phyloP scores from a whole-genome alignment of 2,113 vertebrate species.

The Oxygymnocypris stewartii region DNA sequence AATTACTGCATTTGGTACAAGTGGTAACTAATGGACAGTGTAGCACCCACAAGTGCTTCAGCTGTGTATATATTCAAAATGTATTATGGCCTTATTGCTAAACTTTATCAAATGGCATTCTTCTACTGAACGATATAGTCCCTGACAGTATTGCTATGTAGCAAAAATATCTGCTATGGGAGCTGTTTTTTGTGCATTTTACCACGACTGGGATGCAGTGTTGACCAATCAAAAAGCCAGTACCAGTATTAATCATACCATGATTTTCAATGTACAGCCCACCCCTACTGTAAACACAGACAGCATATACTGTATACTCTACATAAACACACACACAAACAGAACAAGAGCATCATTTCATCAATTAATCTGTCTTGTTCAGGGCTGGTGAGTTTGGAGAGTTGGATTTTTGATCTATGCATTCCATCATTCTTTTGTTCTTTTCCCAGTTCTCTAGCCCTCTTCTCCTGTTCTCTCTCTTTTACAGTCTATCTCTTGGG shows the following conservation, averaged over 20 bases:
- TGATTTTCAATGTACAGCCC: neutral
- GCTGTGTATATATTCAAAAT: neutral
- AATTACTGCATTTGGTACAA: neutral
- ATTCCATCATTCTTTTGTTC: conserved; percentile 57
- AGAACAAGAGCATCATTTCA: neutral
- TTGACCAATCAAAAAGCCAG: neutral
- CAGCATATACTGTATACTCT: neutral
- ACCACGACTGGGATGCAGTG: neutral
- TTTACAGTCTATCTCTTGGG: conserved; percentile 53
- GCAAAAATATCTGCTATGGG: neutral
- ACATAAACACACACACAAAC: neutral
- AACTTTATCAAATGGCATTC: neutral
- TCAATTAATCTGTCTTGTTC: conserved; percentile 12
- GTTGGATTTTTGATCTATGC: conserved; percentile 35
- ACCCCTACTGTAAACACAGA: neutral
- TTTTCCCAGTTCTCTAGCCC: conserved; percentile 55
- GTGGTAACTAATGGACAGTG: neutral
- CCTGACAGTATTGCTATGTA: neutral
- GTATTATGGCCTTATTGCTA: neutral
- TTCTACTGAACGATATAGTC: neutral
- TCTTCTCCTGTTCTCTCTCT: conserved; percentile 56
- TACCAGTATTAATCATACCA: neutral
- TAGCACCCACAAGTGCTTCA: neutral
- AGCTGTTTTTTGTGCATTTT: neutral
- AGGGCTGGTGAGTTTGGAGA: conserved; percentile 31